phyloP scores from a whole-genome alignment of 1,140 invertebrate genomes.

The Lepidurus apus region DNA sequence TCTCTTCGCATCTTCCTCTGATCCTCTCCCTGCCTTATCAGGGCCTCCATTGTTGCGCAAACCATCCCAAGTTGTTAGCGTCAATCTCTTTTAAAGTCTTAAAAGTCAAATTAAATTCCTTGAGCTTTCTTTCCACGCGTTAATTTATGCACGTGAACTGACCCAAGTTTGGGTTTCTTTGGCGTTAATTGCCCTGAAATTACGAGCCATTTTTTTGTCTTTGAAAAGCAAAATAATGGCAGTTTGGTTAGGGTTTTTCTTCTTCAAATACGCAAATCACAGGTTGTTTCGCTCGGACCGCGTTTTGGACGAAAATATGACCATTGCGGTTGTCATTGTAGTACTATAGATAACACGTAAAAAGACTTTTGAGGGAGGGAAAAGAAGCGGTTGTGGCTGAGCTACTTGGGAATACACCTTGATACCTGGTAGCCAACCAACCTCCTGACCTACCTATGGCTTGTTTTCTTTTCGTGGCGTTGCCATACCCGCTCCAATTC shows the following conservation, averaged over 20 bases:
- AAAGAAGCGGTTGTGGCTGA: neutral
- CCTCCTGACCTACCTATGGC: slow-evolving; percentile 16
- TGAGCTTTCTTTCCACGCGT: too few species aligned
- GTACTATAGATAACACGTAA: neutral
- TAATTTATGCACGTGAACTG: too few species aligned
- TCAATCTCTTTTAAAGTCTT: neutral
- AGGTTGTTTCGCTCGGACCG: neutral
- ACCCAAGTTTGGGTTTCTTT: too few species aligned
- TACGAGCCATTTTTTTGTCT: too few species aligned
- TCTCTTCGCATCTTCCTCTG: slow-evolving; percentile 1
- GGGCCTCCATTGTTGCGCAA: neutral
- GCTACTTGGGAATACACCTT: neutral
- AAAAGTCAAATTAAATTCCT: too few species aligned
- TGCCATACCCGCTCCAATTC: neutral
- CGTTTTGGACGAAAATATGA: neutral
- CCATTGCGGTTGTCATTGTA: neutral
- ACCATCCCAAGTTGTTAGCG: neutral
- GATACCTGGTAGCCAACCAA: slow-evolving; percentile 18
- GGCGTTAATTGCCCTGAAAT: too few species aligned
- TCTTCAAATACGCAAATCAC: neutral
- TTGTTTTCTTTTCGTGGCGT: neutral
- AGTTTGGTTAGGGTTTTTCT: neutral
- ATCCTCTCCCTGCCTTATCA: neutral
- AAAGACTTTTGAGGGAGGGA: neutral
- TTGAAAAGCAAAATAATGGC: too few species aligned